These are phyloP conservation scores for Leptopilina myrica DNA, from an alignment of 2,888 invertebrate genomes.

Conservation along the genomic window DNA sequence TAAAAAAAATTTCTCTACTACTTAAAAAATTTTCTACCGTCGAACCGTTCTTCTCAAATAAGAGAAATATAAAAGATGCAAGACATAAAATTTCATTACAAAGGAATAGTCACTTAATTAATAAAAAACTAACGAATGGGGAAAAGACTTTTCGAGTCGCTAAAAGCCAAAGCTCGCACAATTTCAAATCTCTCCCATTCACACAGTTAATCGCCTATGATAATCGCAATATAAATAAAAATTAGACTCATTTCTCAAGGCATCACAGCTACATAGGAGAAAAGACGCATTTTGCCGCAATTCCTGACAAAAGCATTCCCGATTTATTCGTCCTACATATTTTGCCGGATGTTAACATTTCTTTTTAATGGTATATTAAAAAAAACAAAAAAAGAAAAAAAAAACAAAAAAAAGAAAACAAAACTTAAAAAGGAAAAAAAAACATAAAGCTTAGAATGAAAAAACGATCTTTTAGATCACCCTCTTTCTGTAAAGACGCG, in stretches of 20 bases:
- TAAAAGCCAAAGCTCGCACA: slow-evolving; percentile 36
- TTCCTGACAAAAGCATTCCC: background rate
- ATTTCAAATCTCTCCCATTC: slow-evolving; percentile 32
- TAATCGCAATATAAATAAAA: slow-evolving; percentile 56
- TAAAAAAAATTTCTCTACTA: too few species aligned
- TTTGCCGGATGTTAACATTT: slow-evolving; percentile 19
- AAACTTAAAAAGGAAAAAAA: slow-evolving; percentile 23
- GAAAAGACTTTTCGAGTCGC: slow-evolving; percentile 23
- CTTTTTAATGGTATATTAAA: slow-evolving; percentile 26
- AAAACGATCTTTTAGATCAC: slow-evolving; percentile 32
- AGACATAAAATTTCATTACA: slow-evolving; percentile 19
- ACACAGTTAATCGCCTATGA: slow-evolving; percentile 39
- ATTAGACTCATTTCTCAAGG: slow-evolving; percentile 66
- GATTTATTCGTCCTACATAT: background rate
- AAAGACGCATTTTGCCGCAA: background rate
- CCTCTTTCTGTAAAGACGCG: slow-evolving; percentile 7
- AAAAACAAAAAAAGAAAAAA: background rate
- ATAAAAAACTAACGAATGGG: background rate
- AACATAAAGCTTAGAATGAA: slow-evolving; percentile 35
- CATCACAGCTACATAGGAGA: slow-evolving; percentile 60
- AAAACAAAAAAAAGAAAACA: slow-evolving; percentile 38
- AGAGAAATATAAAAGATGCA: background rate
- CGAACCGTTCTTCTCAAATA: background rate
- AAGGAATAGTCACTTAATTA: slow-evolving; percentile 3
- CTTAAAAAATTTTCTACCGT: too few species aligned